A percentile compares a stretch with the other conserved stretches of the same genome.
Conservation (phyloP, 2,888 invertebrate genomes). For the Drosophila crucigera region DNA sequence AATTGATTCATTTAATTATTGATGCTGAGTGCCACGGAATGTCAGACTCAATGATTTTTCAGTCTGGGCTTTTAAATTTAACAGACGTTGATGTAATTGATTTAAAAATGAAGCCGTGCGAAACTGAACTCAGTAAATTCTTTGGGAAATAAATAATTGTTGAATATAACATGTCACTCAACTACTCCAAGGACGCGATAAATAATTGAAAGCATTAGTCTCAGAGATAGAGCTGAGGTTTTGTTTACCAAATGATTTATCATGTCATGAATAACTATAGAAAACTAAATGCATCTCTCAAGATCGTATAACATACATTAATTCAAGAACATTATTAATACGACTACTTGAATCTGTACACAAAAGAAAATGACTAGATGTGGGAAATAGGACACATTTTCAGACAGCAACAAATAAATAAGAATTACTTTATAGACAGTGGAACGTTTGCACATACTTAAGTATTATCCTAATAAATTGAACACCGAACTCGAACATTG, state of each 20-base stretch:
- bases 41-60: conserved; percentile 9
- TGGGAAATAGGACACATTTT: not conserved
- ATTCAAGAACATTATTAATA: not conserved
- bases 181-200: not conserved
- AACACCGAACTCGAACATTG: conserved; percentile 40
- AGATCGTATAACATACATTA: not conserved
- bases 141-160: not conserved
- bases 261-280: not conserved
- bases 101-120: not conserved
- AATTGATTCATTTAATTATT: conserved; percentile 58
- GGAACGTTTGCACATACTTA: conserved; percentile 34
- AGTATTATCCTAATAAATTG: conserved; percentile 44
- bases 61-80: conserved; percentile 8
- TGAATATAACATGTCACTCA: not conserved
- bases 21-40: conserved; percentile 5
- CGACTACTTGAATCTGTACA: not conserved
- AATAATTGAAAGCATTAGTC: not conserved
- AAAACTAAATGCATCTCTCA: not conserved
- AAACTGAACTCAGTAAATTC: not conserved
- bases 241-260: not conserved
- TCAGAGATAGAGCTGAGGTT: not conserved
- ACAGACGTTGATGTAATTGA: conserved; percentile 4
- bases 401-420: not conserved
- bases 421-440: conserved; percentile 10
- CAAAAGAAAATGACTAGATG: not conserved